Evolutionary conservation across 2,113 vertebrate genomes (phyloP), one percentile per base, ranked within the genome.

Genomic region (Crotalus viridis): DNA sequence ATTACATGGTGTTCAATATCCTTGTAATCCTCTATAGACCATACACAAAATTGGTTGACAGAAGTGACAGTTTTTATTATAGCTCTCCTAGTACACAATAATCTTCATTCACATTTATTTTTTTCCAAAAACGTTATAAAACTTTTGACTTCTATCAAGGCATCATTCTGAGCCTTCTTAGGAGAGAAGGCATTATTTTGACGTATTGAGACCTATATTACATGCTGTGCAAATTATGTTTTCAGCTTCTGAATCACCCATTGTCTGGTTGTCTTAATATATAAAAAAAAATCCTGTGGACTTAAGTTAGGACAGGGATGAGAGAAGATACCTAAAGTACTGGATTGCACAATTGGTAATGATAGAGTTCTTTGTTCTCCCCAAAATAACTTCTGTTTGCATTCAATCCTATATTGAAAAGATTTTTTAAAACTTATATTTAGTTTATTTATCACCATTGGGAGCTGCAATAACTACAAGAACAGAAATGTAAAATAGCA

Each of bases 31-130:
- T 96, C 97, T 95, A 94, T 89, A 97, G 96, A 97, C 96, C 61
- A 96, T 90, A 95, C 91, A 96, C 94, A 94, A 95, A 97, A 95
- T 51, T 61, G 87, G 92, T 93, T 97, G 97, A 97, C 97, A 97
- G 96, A 95, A 93, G 95, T 97, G 97, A 98, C 95, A 97, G 96
- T 57, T 97, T 97, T 97, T 97, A 97, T 98, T 97, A 97, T 90
- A 97, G 97, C 94, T 96, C 97, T 96, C 94, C 94, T 94, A 96
- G 95, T 93, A 96, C 95, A 97, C 96, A 97, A 96, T 97, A 97
- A 98, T 97, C 96, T 97, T 97, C 96, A 93, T 97, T 97, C 59
- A 94, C 96, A 85, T 94, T 97, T 94, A 43, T 92, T 97, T 95
- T 95, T 96, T 96, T 97, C 95, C 94, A 94, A 89, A 95, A 97